Percentiles rank a stretch among this genome's conserved stretches.
Conservation (phyloP, 1,140 invertebrate genomes). For the Daktulosphaira vitifoliae region DNA sequence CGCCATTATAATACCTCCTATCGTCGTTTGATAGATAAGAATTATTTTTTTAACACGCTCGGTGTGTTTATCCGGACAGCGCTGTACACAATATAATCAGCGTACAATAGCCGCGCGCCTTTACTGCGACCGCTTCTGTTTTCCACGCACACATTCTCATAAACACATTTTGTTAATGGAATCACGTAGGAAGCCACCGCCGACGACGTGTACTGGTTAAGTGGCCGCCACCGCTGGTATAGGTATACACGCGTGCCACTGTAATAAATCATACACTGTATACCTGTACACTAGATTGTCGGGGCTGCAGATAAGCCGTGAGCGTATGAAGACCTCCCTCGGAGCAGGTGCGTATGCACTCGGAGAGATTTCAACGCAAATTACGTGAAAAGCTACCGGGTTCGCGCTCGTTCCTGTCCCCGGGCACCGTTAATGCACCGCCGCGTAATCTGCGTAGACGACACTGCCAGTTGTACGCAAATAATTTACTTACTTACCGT, state of each 20-base stretch:
- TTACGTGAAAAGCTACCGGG: too few species aligned
- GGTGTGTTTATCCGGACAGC: constrained; percentile 10
- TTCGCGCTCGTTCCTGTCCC: too few species aligned
- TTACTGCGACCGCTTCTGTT: constrained; percentile 14
- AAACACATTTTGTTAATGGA: constrained; percentile 31
- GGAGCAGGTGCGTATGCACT: not conserved
- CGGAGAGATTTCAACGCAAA: not conserved
- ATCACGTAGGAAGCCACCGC: constrained; percentile 27
- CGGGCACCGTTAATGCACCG: too few species aligned
- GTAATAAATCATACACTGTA: constrained; percentile 19
- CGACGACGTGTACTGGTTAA: constrained; percentile 19
- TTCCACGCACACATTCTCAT: not conserved
- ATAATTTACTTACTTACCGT: too few species aligned
- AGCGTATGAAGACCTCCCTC: not conserved
- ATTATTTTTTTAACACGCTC: constrained; percentile 12
- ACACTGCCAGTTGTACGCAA: too few species aligned
- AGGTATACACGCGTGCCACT: not conserved
- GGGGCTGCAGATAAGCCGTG: not conserved
- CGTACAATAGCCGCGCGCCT: too few species aligned
- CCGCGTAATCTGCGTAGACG: too few species aligned
- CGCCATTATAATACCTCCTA: too few species aligned
- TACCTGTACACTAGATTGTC: too few species aligned
- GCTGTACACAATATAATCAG: too few species aligned
- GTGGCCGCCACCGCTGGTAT: not conserved
- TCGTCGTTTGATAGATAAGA: not conserved